These are phyloP conservation scores for Typhlomys cinereus DNA, from an alignment of 2,113 vertebrate genomes.

Conservation along the genomic window DNA sequence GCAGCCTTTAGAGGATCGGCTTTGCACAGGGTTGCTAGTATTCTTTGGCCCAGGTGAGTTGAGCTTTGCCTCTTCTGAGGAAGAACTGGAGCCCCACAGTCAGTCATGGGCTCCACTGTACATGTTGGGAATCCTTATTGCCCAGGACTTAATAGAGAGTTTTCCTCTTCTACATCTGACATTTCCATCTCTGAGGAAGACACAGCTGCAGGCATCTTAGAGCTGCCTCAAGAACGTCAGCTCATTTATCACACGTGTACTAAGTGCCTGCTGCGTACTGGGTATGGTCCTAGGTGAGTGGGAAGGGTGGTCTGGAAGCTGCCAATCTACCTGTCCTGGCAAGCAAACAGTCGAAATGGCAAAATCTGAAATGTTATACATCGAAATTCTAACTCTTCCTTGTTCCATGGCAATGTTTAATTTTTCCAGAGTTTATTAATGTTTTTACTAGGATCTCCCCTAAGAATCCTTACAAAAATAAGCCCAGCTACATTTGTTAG, in stretches of 20 bases:
- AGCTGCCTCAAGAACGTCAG: neutral
- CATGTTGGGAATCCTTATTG: neutral
- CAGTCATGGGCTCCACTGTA: neutral
- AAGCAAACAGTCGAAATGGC: neutral
- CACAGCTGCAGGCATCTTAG: neutral
- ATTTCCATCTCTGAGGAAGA: neutral
- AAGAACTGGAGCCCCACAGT: neutral
- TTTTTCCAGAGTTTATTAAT: constrained; percentile 2
- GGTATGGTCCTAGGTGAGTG: neutral
- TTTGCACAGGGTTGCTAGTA: neutral
- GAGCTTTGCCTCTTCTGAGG: neutral
- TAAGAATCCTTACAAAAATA: no score
- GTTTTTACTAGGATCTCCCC: neutral
- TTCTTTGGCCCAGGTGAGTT: neutral
- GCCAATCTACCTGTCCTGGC: neutral
- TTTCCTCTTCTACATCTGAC: neutral
- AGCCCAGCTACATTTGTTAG: no score
- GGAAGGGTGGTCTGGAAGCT: neutral
- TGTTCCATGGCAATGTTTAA: neutral
- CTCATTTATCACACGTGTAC: neutral
- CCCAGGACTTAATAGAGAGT: neutral
- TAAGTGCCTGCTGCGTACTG: neutral
- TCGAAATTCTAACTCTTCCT: neutral
- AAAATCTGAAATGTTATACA: neutral
- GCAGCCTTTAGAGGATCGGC: neutral